Percentiles rank a stretch among this genome's conserved stretches.
Evolutionary conservation across 2,888 invertebrate species (phyloP).

Genomic region (Pasiphila rectangulata): DNA sequence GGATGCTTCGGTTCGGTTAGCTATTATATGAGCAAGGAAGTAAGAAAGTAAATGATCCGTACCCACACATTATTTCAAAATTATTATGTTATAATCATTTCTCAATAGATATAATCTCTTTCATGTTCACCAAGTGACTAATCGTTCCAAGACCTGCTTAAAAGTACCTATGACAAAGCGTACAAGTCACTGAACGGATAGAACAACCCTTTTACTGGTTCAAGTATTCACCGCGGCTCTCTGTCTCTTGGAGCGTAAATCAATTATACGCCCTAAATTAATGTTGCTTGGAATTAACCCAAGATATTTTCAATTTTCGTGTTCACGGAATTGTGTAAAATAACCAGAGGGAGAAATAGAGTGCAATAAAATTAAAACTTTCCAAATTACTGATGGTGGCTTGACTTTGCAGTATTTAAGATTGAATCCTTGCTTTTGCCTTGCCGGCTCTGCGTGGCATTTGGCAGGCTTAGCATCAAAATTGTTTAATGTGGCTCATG

Average conservation of each 20-base stretch:
- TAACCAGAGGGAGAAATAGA: too few relatives aligned
- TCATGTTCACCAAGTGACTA: neutral
- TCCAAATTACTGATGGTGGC: neutral
- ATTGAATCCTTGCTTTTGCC: neutral
- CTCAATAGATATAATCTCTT: too few relatives aligned
- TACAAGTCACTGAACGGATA: too few relatives aligned
- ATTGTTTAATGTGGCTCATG: too few relatives aligned
- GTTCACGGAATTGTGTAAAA: neutral
- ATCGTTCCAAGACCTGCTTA: neutral
- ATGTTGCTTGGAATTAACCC: constrained; percentile 3
- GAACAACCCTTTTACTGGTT: neutral
- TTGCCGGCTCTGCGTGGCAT: too few relatives aligned
- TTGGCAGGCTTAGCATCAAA: too few relatives aligned
- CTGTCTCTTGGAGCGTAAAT: constrained; percentile 3
- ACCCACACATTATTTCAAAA: neutral
- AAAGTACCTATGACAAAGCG: constrained; percentile 1
- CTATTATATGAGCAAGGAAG: neutral
- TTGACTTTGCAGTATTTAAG: neutral
- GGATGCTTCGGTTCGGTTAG: neutral
- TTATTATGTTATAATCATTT: neutral
- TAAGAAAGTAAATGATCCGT: neutral
- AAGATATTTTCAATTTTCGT: constrained; percentile 5
- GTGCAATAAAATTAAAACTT: constrained; percentile 1
- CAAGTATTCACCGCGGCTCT: neutral
- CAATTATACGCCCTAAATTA: neutral